Conservation (phyloP, 92 coral and sea anemone species). For the Palythoa grandis region DNA sequence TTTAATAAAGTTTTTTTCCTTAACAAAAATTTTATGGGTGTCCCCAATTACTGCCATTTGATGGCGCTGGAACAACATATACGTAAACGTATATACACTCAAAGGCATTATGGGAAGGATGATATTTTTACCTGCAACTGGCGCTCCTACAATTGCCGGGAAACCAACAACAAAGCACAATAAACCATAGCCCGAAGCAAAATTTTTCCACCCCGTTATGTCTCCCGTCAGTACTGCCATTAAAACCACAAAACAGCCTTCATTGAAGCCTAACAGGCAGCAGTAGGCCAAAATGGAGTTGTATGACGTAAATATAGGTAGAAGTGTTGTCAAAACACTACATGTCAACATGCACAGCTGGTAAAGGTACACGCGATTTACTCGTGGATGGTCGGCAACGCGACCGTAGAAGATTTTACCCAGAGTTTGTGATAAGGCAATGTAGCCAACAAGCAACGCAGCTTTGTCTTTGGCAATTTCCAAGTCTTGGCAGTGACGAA, state of each 20-base stretch:
- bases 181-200: slow-evolving; percentile 72
- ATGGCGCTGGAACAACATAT: too few relatives aligned
- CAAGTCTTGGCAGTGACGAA: slow-evolving; percentile 85
- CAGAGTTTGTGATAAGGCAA: slow-evolving; percentile 83
- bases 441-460: slow-evolving; percentile 74
- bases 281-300: slow-evolving; percentile 55
- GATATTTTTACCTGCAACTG: slow-evolving; percentile 61
- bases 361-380: slow-evolving; percentile 68
- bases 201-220: slow-evolving; percentile 60
- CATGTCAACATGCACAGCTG: slow-evolving; percentile 61
- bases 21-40: too few relatives aligned
- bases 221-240: slow-evolving; percentile 63
- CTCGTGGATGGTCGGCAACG: slow-evolving; percentile 3
- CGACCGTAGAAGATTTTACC: slow-evolving; percentile 3
- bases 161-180: slow-evolving; percentile 58
- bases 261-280: slow-evolving; percentile 65
- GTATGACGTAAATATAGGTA: slow-evolving; percentile 65
- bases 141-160: slow-evolving; percentile 67
- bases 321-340: slow-evolving; percentile 66
- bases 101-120: not conserved
- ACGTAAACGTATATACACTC: not conserved
- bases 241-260: slow-evolving; percentile 67
- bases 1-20: too few relatives aligned
- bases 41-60: too few relatives aligned
- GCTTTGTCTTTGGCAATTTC: slow-evolving; percentile 61